Evolutionary conservation across 2,888 invertebrate species (phyloP), one percentile per base, ranked within the genome.

Genomic region (Lymantria monacha): DNA sequence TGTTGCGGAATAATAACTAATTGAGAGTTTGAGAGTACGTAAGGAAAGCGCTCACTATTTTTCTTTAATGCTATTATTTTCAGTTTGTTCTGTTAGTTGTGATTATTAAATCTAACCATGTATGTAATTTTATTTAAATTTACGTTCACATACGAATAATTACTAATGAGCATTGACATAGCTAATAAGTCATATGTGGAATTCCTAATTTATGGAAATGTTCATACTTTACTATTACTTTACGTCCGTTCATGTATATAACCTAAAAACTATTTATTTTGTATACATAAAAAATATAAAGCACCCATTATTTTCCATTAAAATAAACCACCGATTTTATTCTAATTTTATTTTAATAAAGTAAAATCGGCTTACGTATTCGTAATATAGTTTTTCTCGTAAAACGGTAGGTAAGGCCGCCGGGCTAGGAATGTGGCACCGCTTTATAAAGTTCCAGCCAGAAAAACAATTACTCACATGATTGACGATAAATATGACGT

Each of bases 401-500:
- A 60, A 42, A 43, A 44, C 61, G 42, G 59, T 59, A 40, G 56
- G 59, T 58, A 52, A 51, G 52, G 42, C 46, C 59, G 57, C n/a
- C n/a, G 59, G 30, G 60, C 58, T 40, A 47, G 46, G 44, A 55
- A 63, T 56, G 48, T 61, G 37, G 53, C 59, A 38, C 57, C 58
- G 9, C 58, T 58, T 15, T 59, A 63, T 49, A 63, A 61, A 42
- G 46, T 66, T 41, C 61, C 62, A 44, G 57, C 61, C 46, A 57
- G 65, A n/a, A 66, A 63, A 63, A 62, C 66, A 12, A 58, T 63
- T 31, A 60, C 57, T 33, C 42, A 48, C 14, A 41, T 60, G 15
- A 53, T 60, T 38, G 60, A 63, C 56, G 22, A 33, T 41, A 66
- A 64, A 57, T 63, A 63, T 48, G 61, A 64, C 56, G 45, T 61